phyloP scores from a whole-genome alignment of 2,113 vertebrate genomes.

The Echinops telfairi region DNA sequence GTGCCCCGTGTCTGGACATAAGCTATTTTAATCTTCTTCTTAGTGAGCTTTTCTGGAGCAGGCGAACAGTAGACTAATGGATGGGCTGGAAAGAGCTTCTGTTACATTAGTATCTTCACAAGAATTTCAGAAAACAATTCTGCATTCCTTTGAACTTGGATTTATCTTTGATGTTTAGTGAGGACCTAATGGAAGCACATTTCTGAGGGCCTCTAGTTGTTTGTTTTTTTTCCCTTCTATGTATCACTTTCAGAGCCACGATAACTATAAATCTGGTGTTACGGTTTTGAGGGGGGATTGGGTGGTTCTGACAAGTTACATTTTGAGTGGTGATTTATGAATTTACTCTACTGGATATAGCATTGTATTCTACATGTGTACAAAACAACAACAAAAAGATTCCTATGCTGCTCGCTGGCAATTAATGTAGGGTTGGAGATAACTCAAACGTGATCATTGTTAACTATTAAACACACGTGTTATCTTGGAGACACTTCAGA shows the following conservation, averaged over 20 bases:
- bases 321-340: conserved; percentile 29
- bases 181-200: conserved; percentile 30
- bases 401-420: background rate
- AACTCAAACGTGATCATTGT: background rate
- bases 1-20: conserved; percentile 40
- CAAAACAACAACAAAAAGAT: background rate
- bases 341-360: background rate
- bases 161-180: conserved; percentile 52
- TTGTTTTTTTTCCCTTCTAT: background rate
- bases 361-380: conserved; percentile 35
- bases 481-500: conserved; percentile 9
- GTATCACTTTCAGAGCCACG: background rate
- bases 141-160: conserved; percentile 43
- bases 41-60: conserved; percentile 15
- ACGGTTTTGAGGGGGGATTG: conserved; percentile 44
- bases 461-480: background rate
- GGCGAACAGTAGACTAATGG: background rate
- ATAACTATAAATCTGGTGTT: background rate
- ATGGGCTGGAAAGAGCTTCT: background rate
- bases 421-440: conserved; percentile 22
- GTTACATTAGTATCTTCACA: background rate
- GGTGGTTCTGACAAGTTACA: conserved; percentile 22
- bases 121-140: conserved; percentile 25
- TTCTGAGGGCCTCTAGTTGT: background rate
- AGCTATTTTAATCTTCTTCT: conserved; percentile 12